Evolutionary conservation across 2,888 invertebrate genomes (phyloP).

Genomic region (Metalampra italica): DNA sequence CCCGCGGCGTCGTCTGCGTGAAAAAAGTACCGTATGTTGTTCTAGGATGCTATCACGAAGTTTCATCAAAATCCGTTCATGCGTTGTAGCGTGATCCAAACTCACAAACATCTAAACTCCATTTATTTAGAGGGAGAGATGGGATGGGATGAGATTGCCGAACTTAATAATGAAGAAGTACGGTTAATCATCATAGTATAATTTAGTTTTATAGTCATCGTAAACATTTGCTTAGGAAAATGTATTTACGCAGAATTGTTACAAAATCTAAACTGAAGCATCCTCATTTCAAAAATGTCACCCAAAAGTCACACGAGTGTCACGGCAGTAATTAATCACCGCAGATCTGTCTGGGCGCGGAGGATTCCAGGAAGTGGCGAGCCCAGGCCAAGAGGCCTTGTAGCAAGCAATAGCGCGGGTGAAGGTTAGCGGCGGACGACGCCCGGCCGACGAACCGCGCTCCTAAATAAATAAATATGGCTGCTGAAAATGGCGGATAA

Average conservation of each 20-base stretch:
- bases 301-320: background rate
- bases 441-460: conserved; percentile 56
- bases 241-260: background rate
- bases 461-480: conserved; percentile 51
- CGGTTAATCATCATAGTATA: no score
- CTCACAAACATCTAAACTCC: no score
- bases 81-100: no score
- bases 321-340: conserved; percentile 8
- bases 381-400: conserved; percentile 45
- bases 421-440: conserved; percentile 53
- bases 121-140: no score
- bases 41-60: no score
- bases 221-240: no score
- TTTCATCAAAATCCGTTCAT: no score
- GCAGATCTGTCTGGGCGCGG: background rate
- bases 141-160: no score
- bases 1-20: no score
- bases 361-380: conserved; percentile 35
- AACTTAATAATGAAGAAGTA: no score
- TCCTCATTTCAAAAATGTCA: conserved; percentile 1
- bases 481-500: conserved; percentile 28
- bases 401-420: conserved; percentile 33
- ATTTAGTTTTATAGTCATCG: no score
- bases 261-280: background rate
- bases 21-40: no score